A percentile compares a stretch with the other conserved stretches of the same genome.
These are phyloP conservation scores for Drosophila melanica DNA, from an alignment of 1,140 invertebrate species.

Conservation along the genomic window DNA sequence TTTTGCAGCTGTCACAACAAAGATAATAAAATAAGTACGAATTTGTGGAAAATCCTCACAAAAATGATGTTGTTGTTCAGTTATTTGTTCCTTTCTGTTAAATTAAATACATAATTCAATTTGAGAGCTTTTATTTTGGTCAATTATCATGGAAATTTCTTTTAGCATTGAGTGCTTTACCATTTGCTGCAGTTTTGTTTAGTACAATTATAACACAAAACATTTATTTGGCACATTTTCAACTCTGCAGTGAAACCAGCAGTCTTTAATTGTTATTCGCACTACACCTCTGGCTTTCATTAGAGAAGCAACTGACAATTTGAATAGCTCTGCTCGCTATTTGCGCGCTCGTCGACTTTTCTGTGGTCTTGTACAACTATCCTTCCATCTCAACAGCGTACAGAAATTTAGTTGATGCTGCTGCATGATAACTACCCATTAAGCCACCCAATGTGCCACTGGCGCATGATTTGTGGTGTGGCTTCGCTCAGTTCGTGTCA, in stretches of 20 bases:
- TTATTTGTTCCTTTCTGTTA: constrained; percentile 11
- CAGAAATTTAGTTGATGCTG: constrained; percentile 23
- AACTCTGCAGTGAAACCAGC: not conserved
- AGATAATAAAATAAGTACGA: constrained; percentile 52
- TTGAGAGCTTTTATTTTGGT: constrained; percentile 49
- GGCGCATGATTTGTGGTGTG: constrained; percentile 6
- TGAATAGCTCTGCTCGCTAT: constrained; percentile 10
- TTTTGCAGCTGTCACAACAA: constrained; percentile 63
- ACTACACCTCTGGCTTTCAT: not conserved
- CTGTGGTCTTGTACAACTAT: too few species aligned
- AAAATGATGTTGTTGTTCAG: constrained; percentile 16
- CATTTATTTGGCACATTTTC: not conserved
- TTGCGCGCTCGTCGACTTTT: not conserved
- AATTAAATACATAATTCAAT: constrained; percentile 66
- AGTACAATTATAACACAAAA: constrained; percentile 4
- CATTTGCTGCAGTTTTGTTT: not conserved
- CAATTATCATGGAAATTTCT: constrained; percentile 34
- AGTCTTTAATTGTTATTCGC: constrained; percentile 7
- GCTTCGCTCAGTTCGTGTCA: not conserved
- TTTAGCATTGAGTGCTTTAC: constrained; percentile 26
- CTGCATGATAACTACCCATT: not conserved
- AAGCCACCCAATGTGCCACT: not conserved
- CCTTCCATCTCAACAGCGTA: not conserved
- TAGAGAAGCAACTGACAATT: constrained; percentile 4
- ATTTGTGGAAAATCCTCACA: constrained; percentile 18